phyloP scores from a whole-genome alignment of 2,888 invertebrate genomes.

The Eledona agricola region DNA sequence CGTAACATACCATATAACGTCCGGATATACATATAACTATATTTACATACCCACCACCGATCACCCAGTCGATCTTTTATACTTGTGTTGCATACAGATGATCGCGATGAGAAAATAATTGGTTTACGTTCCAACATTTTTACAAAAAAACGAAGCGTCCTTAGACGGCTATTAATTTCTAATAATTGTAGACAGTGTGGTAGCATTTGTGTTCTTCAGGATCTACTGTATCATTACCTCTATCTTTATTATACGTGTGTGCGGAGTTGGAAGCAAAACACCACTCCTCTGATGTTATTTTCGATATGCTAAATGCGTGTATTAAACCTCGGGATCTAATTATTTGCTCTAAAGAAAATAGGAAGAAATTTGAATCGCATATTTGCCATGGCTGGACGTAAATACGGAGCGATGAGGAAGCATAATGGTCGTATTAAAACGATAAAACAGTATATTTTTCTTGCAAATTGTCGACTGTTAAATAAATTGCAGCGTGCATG shows the following conservation, averaged over 20 bases:
- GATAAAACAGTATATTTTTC: too few species aligned
- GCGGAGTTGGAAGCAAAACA: too few species aligned
- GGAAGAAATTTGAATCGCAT: too few species aligned
- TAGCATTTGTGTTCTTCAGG: constrained; percentile 1
- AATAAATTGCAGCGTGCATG: too few species aligned
- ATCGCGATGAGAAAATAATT: constrained; percentile 28
- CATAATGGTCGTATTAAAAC: too few species aligned
- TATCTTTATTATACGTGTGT: constrained; percentile 3
- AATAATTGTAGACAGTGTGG: constrained; percentile 11
- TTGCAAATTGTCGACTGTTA: too few species aligned
- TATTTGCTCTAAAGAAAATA: neutral
- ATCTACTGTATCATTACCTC: constrained; percentile 15
- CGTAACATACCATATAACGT: too few species aligned
- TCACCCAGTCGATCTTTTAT: too few species aligned
- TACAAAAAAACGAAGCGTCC: constrained; percentile 15
- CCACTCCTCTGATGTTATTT: neutral
- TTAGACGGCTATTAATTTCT: constrained; percentile 17
- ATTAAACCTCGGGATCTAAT: neutral
- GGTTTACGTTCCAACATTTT: constrained; percentile 12
- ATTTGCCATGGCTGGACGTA: too few species aligned
- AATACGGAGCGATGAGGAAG: too few species aligned
- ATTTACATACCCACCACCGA: too few species aligned
- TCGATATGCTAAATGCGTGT: constrained; percentile 11
- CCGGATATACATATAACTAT: too few species aligned
- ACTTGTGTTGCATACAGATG: constrained; percentile 26